Base-by-base conservation (phyloP, 2,888 invertebrate species). In the Ctenicera cuprea region DNA sequence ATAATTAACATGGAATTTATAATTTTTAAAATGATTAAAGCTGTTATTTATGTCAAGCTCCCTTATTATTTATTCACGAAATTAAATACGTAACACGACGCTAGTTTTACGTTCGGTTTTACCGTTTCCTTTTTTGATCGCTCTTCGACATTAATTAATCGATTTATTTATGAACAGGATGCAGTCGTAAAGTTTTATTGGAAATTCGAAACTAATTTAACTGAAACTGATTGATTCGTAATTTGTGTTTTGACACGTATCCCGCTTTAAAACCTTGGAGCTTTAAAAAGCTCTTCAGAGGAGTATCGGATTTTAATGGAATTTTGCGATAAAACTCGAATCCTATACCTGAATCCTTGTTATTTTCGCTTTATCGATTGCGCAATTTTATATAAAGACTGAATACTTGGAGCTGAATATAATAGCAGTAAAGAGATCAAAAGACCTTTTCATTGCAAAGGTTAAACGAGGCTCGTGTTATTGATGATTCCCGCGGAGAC, bases 401-500 rank as follows among this genome's bases (percentile, higher is more conserved):
- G 62, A 62, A 45, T 30, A 45, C 54, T 65, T 71, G 26, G 38
- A 65, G 52, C 30, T 20, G 57, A 71, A 65, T 54, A 65, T 65
- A 71, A 71, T 65, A 57, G 64, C 64, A 57, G 64, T 64, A 72
- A 72, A 67, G 66, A 72, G 72, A 72, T 72, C 72, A 72, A 72
- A 72, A 72, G 67, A 67, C 48, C 62, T 66, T 66, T 72, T 71
- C 57, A 71, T 43, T 71, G 65, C 65, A 71, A 71, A 71, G 71
- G 65, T 71, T 71, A 71, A 71, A 65, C 71, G 71, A 65, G 52
- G 71, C 65, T 71, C 57, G 71, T 61, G 74, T 63, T 68, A 71
- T 68, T 75, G 64, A 71, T 75, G 75, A 67, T 75, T 72, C 71
- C 66, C 64, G 65, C 61, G 54, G 70, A 61, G 71, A 68, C 69